Percentiles rank a stretch among this genome's conserved stretches.
phyloP scores from a whole-genome alignment of 2,888 invertebrate species.

The Dusona sp. region DNA sequence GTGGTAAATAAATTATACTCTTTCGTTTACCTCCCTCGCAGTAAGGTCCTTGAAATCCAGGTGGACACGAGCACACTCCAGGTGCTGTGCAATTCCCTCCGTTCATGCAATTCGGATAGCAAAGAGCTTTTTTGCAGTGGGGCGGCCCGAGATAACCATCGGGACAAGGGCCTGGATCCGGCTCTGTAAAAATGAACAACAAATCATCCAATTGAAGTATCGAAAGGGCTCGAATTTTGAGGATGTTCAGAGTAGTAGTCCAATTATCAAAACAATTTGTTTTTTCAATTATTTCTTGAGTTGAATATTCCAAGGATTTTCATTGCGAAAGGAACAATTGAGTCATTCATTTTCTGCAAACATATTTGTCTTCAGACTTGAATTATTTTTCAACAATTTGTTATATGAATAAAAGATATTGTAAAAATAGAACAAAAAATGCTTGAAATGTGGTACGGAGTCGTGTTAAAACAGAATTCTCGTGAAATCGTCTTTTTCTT shows the following conservation, averaged over 20 bases:
- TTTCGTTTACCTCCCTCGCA: constrained; percentile 93
- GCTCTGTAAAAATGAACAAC: constrained; percentile 86
- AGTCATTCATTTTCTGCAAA: neutral
- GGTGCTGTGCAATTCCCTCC: constrained; percentile 96
- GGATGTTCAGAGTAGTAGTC: constrained; percentile 5
- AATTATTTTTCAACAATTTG: neutral
- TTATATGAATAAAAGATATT: neutral
- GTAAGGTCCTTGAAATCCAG: constrained; percentile 95
- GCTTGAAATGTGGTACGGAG: neutral
- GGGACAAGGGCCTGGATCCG: constrained; percentile 95
- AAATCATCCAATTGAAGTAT: constrained; percentile 24
- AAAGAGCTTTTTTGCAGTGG: constrained; percentile 94
- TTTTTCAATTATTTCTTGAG: neutral
- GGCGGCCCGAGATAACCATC: constrained; percentile 95
- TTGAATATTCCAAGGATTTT: neutral
- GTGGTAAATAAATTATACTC: constrained; percentile 42
- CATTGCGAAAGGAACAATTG: neutral
- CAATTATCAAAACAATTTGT: neutral
- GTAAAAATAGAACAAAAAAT: neutral
- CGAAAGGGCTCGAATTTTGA: constrained; percentile 27
- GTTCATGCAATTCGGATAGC: constrained; percentile 97
- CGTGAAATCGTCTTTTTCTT: neutral
- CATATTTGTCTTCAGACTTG: neutral
- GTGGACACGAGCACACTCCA: constrained; percentile 94
- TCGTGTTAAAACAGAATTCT: neutral